Conservation (phyloP, 1,140 invertebrate genomes). For the Plutomurus gul region DNA sequence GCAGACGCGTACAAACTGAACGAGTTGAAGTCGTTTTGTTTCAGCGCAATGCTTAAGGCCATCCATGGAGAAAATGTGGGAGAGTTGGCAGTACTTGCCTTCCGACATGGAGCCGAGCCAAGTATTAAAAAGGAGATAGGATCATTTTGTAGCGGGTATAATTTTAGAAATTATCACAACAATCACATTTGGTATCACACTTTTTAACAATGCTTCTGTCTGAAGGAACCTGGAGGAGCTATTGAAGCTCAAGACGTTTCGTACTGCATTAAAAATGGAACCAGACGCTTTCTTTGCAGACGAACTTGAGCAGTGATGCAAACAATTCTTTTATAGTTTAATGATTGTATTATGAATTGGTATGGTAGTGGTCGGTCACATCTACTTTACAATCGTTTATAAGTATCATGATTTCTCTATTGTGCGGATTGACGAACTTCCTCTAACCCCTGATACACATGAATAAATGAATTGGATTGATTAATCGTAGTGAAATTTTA, state of each 20-base stretch:
- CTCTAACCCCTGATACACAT: too few species aligned
- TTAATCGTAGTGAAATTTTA: too few species aligned
- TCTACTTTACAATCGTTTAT: too few species aligned
- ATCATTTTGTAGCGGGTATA: background rate
- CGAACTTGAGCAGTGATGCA: background rate
- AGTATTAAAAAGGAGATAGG: background rate
- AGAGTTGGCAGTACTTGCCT: background rate
- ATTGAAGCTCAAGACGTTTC: background rate
- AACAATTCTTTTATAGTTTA: too few species aligned
- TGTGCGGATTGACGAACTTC: too few species aligned
- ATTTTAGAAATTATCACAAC: too few species aligned
- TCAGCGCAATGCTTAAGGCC: background rate
- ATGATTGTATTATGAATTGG: too few species aligned
- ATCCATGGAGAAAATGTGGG: background rate
- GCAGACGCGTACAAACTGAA: background rate
- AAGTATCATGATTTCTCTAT: too few species aligned
- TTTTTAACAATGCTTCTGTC: too few species aligned
- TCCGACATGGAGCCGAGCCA: background rate
- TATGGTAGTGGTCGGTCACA: too few species aligned
- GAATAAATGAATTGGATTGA: too few species aligned
- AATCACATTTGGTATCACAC: too few species aligned
- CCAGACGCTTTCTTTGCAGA: slow-evolving; percentile 2
- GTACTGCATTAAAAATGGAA: background rate
- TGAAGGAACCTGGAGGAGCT: background rate
- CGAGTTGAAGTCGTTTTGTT: slow-evolving; percentile 17